Percentiles rank a stretch among this genome's conserved stretches.
Conservation (phyloP, 2,113 vertebrate species). For the Mionectes macconnelli region DNA sequence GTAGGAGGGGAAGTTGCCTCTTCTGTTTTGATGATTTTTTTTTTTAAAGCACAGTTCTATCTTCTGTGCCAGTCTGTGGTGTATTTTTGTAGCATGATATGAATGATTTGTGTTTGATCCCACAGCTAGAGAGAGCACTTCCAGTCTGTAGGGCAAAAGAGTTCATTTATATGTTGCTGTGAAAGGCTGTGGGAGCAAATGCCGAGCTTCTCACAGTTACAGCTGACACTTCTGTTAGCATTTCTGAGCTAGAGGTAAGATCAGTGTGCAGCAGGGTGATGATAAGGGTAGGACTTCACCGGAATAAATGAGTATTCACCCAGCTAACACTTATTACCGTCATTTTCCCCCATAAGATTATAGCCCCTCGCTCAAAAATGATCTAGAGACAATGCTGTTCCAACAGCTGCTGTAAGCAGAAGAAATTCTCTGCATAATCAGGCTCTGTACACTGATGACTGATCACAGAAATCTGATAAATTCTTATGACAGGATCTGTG, state of each 20-base stretch:
- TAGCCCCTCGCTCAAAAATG: neutral
- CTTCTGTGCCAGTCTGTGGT: neutral
- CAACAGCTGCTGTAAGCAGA: slow-evolving; percentile 10
- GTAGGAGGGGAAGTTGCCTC: neutral
- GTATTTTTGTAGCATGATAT: neutral
- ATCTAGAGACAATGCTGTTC: neutral
- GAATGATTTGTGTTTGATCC: slow-evolving; percentile 28
- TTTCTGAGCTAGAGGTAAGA: neutral
- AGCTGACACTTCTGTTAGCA: neutral
- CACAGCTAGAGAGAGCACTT: neutral
- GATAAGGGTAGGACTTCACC: neutral
- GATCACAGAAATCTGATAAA: slow-evolving; percentile 21
- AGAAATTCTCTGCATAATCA: neutral
- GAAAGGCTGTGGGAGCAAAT: neutral
- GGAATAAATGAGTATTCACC: neutral
- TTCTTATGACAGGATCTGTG: slow-evolving; percentile 52
- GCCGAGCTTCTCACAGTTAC: neutral
- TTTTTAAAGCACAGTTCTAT: neutral
- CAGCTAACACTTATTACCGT: neutral
- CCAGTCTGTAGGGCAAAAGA: neutral
- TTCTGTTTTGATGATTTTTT: neutral
- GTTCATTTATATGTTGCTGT: neutral
- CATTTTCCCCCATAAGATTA: neutral
- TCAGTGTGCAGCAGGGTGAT: neutral
- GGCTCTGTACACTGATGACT: neutral